Conservation (phyloP, 1,140 invertebrate species). For the Centruroides sculpturatus region DNA sequence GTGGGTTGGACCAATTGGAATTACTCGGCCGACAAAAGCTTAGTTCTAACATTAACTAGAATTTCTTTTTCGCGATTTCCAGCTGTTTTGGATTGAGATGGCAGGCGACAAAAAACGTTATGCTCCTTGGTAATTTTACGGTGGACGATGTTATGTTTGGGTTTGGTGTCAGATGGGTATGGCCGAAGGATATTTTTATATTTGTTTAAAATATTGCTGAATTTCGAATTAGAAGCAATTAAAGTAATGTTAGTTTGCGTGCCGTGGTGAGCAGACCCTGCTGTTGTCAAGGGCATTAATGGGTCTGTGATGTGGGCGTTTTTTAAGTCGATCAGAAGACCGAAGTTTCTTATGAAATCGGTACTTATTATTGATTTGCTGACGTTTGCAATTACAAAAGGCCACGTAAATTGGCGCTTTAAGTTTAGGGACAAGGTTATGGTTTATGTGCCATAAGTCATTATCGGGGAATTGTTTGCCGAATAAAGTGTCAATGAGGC, state of each 20-base stretch:
- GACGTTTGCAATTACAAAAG: conserved; percentile 7
- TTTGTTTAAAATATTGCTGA: conserved; percentile 1
- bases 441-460: conserved; percentile 4
- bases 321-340: conserved; percentile 1
- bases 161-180: no score
- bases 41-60: no score
- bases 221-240: not conserved
- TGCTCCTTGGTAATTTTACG: no score
- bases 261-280: not conserved
- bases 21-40: no score
- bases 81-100: no score
- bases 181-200: no score
- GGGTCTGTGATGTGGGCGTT: not conserved
- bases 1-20: no score
- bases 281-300: not conserved
- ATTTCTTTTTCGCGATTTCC: no score
- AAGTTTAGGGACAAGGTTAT: conserved; percentile 2
- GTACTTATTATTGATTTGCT: conserved; percentile 8
- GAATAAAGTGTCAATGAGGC: not conserved
- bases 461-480: conserved; percentile 7
- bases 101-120: no score
- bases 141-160: no score
- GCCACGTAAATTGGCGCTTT: not conserved
- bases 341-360: conserved; percentile 5
- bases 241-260: not conserved